These are phyloP conservation scores for Plumapathes pennacea DNA, from an alignment of 92 coral and sea anemone genomes.

Conservation along the genomic window DNA sequence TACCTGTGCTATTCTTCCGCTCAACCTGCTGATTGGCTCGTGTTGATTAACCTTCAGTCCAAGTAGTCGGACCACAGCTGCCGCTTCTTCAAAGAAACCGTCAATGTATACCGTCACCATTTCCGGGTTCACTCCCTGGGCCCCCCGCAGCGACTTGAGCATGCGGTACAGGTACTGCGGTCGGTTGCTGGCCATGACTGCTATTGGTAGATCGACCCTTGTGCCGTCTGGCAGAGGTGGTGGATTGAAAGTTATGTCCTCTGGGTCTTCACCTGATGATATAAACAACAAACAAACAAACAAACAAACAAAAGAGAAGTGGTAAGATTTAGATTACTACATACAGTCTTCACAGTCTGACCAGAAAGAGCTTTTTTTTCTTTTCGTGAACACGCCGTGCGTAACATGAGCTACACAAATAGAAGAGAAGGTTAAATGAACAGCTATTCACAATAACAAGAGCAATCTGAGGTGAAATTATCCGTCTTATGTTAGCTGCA, in stretches of 20 bases:
- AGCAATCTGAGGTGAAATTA: too few species aligned
- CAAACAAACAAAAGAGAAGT: background rate
- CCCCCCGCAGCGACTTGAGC: conserved; percentile 60
- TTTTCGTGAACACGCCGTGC: too few species aligned
- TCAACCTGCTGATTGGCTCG: conserved; percentile 50
- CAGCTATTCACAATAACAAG: too few species aligned
- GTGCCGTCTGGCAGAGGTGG: conserved; percentile 62
- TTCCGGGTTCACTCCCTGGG: conserved; percentile 61
- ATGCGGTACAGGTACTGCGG: conserved; percentile 80
- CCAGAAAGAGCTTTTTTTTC: too few species aligned
- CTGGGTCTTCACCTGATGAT: conserved; percentile 57
- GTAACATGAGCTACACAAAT: too few species aligned
- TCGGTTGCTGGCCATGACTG: conserved; percentile 74
- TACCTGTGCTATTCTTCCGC: conserved; percentile 73
- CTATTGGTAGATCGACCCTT: conserved; percentile 55
- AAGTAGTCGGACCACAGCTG: conserved; percentile 53
- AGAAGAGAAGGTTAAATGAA: too few species aligned
- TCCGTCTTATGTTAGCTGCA: too few species aligned
- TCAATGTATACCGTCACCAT: conserved; percentile 75
- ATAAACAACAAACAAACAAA: too few species aligned
- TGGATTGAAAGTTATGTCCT: conserved; percentile 43
- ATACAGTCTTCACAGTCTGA: too few species aligned
- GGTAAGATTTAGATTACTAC: background rate
- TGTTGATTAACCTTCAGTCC: conserved; percentile 59
- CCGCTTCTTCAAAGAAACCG: conserved; percentile 74